These are phyloP conservation scores for Hemibagrus wyckioides DNA, from an alignment of 2,113 vertebrate species.

Conservation along the genomic window DNA sequence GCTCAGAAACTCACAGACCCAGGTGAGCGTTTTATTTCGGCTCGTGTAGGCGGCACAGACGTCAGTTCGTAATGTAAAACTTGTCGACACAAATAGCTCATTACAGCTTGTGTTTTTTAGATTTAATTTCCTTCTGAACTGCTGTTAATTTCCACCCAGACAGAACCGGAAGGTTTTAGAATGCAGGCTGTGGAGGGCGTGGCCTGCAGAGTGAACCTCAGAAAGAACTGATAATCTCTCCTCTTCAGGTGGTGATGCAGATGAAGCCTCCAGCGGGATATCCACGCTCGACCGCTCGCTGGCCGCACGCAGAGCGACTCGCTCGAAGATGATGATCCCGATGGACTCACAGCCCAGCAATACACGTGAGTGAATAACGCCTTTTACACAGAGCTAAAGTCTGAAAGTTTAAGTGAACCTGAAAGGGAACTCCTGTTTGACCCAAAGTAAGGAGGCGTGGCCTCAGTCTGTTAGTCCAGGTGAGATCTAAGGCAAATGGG, in stretches of 20 bases:
- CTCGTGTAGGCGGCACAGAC: not conserved
- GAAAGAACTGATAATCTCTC: not conserved
- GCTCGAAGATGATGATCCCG: constrained; percentile 92
- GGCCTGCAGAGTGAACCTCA: not conserved
- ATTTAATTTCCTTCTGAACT: not conserved
- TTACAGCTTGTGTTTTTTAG: not conserved
- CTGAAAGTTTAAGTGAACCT: not conserved
- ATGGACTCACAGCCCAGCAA: constrained; percentile 90
- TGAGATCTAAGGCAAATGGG: too few relatives aligned
- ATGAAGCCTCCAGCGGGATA: constrained; percentile 86
- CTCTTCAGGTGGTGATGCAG: constrained; percentile 77
- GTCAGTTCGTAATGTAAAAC: too few relatives aligned
- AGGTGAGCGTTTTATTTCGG: not conserved
- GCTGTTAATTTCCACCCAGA: not conserved
- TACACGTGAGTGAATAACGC: constrained; percentile 76
- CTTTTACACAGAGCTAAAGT: too few relatives aligned
- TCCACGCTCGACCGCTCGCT: constrained; percentile 90
- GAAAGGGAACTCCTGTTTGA: not conserved
- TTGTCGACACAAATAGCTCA: not conserved
- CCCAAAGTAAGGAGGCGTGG: not conserved
- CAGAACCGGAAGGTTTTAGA: not conserved
- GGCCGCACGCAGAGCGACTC: constrained; percentile 81
- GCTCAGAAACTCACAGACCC: not conserved
- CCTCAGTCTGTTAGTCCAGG: not conserved
- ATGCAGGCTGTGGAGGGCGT: not conserved